A percentile compares a stretch with the other conserved stretches of the same genome.
Evolutionary conservation across 2,888 invertebrate genomes (phyloP).

Genomic region (Drosophila mimetica): DNA sequence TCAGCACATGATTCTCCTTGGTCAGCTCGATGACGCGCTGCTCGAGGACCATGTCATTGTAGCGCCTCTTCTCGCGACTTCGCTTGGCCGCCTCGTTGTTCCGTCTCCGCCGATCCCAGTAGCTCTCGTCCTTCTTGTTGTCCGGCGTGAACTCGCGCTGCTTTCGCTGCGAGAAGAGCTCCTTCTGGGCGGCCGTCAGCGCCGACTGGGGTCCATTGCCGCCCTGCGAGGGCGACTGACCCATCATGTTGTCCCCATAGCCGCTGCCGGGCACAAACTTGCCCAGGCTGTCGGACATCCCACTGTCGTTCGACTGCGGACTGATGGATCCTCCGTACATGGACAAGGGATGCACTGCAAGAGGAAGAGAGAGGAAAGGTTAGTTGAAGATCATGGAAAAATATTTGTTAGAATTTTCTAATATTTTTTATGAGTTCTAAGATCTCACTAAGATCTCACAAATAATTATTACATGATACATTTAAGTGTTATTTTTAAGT

Average conservation of each 20-base stretch:
- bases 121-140: slow-evolving; percentile 97
- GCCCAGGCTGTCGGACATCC: slow-evolving; percentile 72
- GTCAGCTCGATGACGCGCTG: slow-evolving; percentile 96
- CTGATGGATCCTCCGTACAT: slow-evolving; percentile 82
- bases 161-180: slow-evolving; percentile 94
- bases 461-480: neutral
- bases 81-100: slow-evolving; percentile 99
- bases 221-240: slow-evolving; percentile 69
- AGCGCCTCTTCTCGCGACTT: slow-evolving; percentile 97
- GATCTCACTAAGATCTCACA: no score
- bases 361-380: neutral
- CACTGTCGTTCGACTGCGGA: slow-evolving; percentile 84
- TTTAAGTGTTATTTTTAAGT: neutral
- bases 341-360: slow-evolving; percentile 76
- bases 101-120: slow-evolving; percentile 97
- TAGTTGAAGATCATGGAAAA: no score
- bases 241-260: slow-evolving; percentile 58
- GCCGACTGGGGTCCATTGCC: slow-evolving; percentile 54
- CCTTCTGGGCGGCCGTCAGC: slow-evolving; percentile 87
- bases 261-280: slow-evolving; percentile 57
- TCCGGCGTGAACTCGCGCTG: slow-evolving; percentile 98
- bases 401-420: no score
- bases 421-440: no score
- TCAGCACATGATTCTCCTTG: slow-evolving; percentile 97
- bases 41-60: slow-evolving; percentile 98